These are phyloP conservation scores for Philopedon plagiatum DNA, from an alignment of 2,888 invertebrate species.

Conservation along the genomic window DNA sequence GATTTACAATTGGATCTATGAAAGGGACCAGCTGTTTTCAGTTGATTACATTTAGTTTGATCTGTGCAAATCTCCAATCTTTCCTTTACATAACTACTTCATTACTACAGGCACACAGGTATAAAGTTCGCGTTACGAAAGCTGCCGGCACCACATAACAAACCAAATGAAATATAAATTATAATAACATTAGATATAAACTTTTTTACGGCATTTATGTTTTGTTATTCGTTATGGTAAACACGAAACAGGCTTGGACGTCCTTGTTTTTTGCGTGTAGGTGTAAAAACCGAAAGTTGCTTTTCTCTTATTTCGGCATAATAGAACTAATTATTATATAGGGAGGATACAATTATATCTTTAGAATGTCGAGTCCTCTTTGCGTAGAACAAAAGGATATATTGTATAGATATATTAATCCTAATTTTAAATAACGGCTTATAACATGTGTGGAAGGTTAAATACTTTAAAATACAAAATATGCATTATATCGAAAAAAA, in stretches of 20 bases:
- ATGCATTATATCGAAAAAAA: too few relatives aligned
- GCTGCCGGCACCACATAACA: background rate
- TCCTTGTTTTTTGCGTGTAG: slow-evolving; percentile 57
- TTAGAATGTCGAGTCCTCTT: too few relatives aligned
- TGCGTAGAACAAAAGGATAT: too few relatives aligned
- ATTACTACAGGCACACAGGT: too few relatives aligned
- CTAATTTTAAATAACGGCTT: too few relatives aligned
- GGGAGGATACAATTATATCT: background rate
- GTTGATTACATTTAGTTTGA: too few relatives aligned
- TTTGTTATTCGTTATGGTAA: slow-evolving; percentile 16
- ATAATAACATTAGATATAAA: slow-evolving; percentile 28
- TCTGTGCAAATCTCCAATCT: background rate
- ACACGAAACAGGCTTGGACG: slow-evolving; percentile 45
- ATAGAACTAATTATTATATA: slow-evolving; percentile 36
- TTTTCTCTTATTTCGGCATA: slow-evolving; percentile 48
- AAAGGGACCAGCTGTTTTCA: too few relatives aligned
- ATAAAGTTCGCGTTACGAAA: slow-evolving; percentile 21
- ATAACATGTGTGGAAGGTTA: too few relatives aligned
- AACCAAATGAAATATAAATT: slow-evolving; percentile 28
- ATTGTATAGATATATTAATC: background rate
- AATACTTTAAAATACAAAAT: too few relatives aligned
- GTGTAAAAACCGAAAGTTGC: slow-evolving; percentile 58
- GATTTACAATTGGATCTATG: too few relatives aligned
- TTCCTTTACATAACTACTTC: too few relatives aligned
- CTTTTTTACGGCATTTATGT: slow-evolving; percentile 29